A percentile compares a stretch with the other conserved stretches of the same genome.
Evolutionary conservation across 2,888 invertebrate genomes (phyloP).

Genomic region (Euproctis similis): DNA sequence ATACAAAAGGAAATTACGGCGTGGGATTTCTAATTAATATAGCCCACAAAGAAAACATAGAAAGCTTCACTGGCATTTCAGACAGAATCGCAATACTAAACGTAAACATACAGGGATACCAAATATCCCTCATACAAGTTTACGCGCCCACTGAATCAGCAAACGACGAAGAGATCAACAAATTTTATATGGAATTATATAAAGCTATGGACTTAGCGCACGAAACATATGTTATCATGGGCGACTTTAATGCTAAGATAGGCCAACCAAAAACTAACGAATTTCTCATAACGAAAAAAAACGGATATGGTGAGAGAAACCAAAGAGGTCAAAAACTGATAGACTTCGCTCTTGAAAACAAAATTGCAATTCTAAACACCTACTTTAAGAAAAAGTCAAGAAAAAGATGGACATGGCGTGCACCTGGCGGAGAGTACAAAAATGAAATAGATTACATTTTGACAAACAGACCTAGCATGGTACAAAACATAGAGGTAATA

Average conservation of each 20-base stretch:
- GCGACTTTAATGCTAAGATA: constrained; percentile 2
- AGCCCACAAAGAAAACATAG: constrained; percentile 14
- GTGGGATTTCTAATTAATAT: too few relatives aligned
- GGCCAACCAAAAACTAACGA: not conserved
- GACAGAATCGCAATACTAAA: constrained; percentile 3
- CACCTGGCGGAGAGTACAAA: constrained; percentile 16
- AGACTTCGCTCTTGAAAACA: constrained; percentile 2
- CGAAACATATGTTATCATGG: constrained; percentile 1
- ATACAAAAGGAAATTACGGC: too few relatives aligned
- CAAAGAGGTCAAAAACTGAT: constrained; percentile 3
- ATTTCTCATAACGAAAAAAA: too few relatives aligned
- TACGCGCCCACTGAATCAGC: too few relatives aligned
- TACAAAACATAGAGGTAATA: constrained; percentile 14
- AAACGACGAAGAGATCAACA: not conserved
- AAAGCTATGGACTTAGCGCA: constrained; percentile 2
- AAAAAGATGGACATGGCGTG: constrained; percentile 8
- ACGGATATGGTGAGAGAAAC: not conserved
- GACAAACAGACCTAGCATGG: constrained; percentile 7
- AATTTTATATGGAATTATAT: constrained; percentile 1
- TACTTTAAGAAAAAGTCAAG: constrained; percentile 12
- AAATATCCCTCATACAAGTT: not conserved
- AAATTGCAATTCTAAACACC: constrained; percentile 4
- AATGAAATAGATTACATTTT: constrained; percentile 5
- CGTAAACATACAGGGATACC: not conserved
- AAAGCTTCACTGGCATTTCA: constrained; percentile 44